phyloP scores from a whole-genome alignment of 2,888 invertebrate genomes.

The Lathronympha strigana region DNA sequence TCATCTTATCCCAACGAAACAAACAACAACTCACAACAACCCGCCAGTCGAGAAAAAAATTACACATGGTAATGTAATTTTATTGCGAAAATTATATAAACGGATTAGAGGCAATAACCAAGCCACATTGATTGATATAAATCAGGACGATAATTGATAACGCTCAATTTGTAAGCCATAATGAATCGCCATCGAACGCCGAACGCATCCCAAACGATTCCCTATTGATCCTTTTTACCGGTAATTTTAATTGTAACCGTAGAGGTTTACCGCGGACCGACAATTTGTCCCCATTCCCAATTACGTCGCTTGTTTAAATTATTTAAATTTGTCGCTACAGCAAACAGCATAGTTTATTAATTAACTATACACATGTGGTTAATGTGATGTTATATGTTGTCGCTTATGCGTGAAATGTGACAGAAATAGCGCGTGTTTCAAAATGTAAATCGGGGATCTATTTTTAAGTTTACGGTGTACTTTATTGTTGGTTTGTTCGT shows the following conservation, averaged over 20 bases:
- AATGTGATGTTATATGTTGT: conserved; percentile 38
- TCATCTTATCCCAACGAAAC: no score
- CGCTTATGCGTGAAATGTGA: conserved; percentile 33
- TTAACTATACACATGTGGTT: conserved; percentile 40
- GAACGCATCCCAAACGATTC: conserved; percentile 19
- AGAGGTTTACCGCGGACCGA: conserved; percentile 37
- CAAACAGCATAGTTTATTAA: conserved; percentile 44
- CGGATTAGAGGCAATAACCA: background rate
- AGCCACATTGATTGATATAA: conserved; percentile 8
- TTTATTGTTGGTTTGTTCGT: conserved; percentile 15
- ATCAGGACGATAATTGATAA: conserved; percentile 11
- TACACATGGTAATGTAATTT: no score
- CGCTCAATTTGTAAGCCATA: conserved; percentile 10
- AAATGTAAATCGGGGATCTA: conserved; percentile 26
- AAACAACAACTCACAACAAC: no score
- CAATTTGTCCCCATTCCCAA: conserved; percentile 38
- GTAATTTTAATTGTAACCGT: conserved; percentile 39
- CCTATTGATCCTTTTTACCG: conserved; percentile 38
- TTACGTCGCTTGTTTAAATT: conserved; percentile 38
- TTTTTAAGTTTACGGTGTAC: conserved; percentile 18
- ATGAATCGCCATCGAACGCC: conserved; percentile 13
- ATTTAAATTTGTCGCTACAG: conserved; percentile 40
- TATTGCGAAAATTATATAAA: no score
- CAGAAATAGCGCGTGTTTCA: conserved; percentile 23
- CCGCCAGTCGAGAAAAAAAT: no score